phyloP scores from a whole-genome alignment of 1,140 invertebrate genomes.

The Drosophila setifemur region DNA sequence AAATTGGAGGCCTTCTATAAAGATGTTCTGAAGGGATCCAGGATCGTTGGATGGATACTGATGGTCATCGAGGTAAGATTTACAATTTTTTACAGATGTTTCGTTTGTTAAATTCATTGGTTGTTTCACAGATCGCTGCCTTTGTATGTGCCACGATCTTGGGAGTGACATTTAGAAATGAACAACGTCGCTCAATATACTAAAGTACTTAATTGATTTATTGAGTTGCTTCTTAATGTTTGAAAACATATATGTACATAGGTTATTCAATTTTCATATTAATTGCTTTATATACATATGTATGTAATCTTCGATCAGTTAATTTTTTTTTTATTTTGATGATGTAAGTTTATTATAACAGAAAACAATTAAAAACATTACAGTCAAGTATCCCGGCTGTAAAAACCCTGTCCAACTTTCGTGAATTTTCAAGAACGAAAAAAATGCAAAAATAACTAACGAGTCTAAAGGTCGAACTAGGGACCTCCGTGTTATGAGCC shows the following conservation, averaged over 20 bases:
- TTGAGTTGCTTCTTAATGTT: background rate
- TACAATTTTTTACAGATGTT: background rate
- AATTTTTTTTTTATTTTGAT: too few relatives aligned
- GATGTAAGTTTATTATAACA: too few relatives aligned
- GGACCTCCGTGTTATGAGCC: too few relatives aligned
- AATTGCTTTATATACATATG: too few relatives aligned
- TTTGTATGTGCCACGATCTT: slow-evolving; percentile 53
- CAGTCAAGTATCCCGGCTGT: too few relatives aligned
- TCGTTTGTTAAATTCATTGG: background rate
- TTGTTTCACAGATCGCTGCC: slow-evolving; percentile 30
- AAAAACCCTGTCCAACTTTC: too few relatives aligned
- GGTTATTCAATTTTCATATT: too few relatives aligned
- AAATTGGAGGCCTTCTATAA: slow-evolving; percentile 37
- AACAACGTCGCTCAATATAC: slow-evolving; percentile 56
- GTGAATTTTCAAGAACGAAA: too few relatives aligned
- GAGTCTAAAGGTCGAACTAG: too few relatives aligned
- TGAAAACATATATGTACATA: background rate
- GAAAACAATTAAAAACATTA: too few relatives aligned
- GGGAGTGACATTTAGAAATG: slow-evolving; percentile 58
- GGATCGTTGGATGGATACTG: slow-evolving; percentile 50
- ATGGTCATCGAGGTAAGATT: slow-evolving; percentile 55
- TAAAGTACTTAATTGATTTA: slow-evolving; percentile 1
- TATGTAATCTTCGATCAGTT: too few relatives aligned
- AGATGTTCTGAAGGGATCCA: slow-evolving; percentile 24
- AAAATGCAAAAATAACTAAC: too few relatives aligned